Evolutionary conservation across 2,888 invertebrate genomes (phyloP), one percentile per base, ranked within the genome.

Genomic region (Camptogramma bilineatum): DNA sequence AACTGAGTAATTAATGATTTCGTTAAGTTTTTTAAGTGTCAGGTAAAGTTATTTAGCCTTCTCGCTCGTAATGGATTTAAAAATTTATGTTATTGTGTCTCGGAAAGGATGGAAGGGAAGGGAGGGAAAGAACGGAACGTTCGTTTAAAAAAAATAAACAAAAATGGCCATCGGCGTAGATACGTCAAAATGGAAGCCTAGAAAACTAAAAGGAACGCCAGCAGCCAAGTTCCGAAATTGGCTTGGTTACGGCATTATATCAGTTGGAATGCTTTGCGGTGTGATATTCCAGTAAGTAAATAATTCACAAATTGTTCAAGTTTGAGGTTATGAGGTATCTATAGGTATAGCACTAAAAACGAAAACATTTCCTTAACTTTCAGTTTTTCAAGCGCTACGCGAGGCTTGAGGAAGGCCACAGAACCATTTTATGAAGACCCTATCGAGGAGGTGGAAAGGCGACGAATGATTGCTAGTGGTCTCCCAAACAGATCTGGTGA

Each of bases 141-240:
- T 57, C 16, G 44, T 28, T 31, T 4, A 31, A 58, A 16, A 21
- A 61, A 51, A 34, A 17, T 46, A 51, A 64, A 54, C 48, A 48
- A 84, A 87, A 76, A 94, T 94, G 94, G 94, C 93, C 65, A 90
- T 92, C 69, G 93, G 93, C 57, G 83, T 94, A 57, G 94, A 95
- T 87, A 87, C 89, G 56, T 93, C 87, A 71, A 93, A 91, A 80
- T 92, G 95, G 82, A 96, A 96, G 91, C 95, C 96, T 69, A 93
- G 96, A 84, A 93, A 94, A 87, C 85, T 95, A 65, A 93, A 90
- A 83, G 96, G 96, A 73, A 96, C 96, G 48, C 96, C 96, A 50
- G 94, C 95, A 53, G 94, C 90, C 70, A 79, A 75, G 67, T 89
- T 93, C 64, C 87, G 95, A 69, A 95, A 95, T 82, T 86, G 88